These are phyloP conservation scores for Ormyrus thymus DNA, from an alignment of 2,888 invertebrate species.

Conservation along the genomic window DNA sequence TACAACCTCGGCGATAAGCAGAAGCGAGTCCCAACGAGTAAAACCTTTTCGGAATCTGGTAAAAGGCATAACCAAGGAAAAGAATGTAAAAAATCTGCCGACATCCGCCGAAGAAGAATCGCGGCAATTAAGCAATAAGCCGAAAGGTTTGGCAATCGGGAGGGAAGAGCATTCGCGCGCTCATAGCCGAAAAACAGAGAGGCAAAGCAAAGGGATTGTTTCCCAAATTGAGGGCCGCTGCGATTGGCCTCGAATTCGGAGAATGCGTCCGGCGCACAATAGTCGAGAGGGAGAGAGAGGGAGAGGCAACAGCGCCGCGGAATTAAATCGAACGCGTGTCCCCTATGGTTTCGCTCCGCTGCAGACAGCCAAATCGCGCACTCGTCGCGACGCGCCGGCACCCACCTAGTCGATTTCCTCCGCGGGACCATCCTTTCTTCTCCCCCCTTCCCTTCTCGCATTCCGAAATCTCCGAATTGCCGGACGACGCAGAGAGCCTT, in stretches of 20 bases:
- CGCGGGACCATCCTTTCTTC: slow-evolving; percentile 18
- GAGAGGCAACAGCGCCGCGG: slow-evolving; percentile 23
- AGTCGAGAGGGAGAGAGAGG: slow-evolving; percentile 27
- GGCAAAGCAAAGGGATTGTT: slow-evolving; percentile 38
- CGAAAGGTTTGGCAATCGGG: slow-evolving; percentile 16
- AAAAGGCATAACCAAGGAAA: neutral
- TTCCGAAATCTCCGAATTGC: slow-evolving; percentile 30
- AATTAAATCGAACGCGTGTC: slow-evolving; percentile 45
- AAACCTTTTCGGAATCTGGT: neutral
- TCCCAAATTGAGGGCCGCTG: slow-evolving; percentile 39
- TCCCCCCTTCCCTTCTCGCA: neutral
- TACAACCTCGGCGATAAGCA: neutral
- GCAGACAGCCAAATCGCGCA: slow-evolving; percentile 25
- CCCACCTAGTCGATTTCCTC: no score
- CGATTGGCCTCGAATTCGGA: slow-evolving; percentile 43
- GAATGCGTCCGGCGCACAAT: slow-evolving; percentile 48
- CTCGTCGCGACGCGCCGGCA: neutral
- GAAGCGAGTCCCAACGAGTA: neutral
- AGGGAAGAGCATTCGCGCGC: slow-evolving; percentile 42
- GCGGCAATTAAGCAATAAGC: slow-evolving; percentile 55
- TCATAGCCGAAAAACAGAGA: slow-evolving; percentile 53
- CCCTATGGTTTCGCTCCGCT: slow-evolving; percentile 13
- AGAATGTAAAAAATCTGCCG: neutral
- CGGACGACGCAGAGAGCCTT: neutral
- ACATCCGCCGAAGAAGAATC: slow-evolving; percentile 45